Evolutionary conservation across 2,797 vertebrate genomes (phyloP), one percentile per base, ranked within the genome.

Genomic region (Tachyglossus aculeatus): DNA sequence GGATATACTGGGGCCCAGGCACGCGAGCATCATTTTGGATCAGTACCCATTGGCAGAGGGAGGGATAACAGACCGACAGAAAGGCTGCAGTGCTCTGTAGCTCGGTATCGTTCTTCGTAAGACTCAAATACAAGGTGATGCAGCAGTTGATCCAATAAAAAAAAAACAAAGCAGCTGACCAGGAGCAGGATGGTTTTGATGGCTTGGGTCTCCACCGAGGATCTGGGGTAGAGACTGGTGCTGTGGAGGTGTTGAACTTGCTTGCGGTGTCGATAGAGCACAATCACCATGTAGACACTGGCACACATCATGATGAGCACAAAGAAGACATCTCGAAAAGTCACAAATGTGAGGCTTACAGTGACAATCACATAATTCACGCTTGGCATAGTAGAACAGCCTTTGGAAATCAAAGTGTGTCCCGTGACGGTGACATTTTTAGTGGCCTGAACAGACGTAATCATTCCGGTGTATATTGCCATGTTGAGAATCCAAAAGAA

Each of bases 401-500:
- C 24, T 3, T 4, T 5, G 7, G 45, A 15, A 12, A 3, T 19
- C 54, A 25, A 63, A 4, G 5, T 21, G 19, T 0, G 3, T 4
- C 11, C 36, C 11, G 25, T 9, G 7, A 19, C 0, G 0, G 77
- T 50, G 33, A 7, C 3, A 48, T 71, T 75, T 9, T 4, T 14
- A 34, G 3, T 24, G 4, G 14, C 50, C 7, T 3, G 21, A 16
- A 53, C 0, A 0, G 6, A 8, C 25, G 25, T 24, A 44, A 33
- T 29, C 13, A 63, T 5, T 1, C 12, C 5, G n/a, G 22, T 21
- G 6, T 57, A 63, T 31, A 50, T 14, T 6, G 59, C 14, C 3
- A 29, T 31, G 37, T 63, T 75, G 48, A 58, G 37, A 19, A 63
- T 5, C 57, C 67, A 67, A 27, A 63, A 63, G 62, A n/a, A 53